Conservation (phyloP, 2,797 vertebrate genomes). For the Poeciliopsis presidionis region DNA sequence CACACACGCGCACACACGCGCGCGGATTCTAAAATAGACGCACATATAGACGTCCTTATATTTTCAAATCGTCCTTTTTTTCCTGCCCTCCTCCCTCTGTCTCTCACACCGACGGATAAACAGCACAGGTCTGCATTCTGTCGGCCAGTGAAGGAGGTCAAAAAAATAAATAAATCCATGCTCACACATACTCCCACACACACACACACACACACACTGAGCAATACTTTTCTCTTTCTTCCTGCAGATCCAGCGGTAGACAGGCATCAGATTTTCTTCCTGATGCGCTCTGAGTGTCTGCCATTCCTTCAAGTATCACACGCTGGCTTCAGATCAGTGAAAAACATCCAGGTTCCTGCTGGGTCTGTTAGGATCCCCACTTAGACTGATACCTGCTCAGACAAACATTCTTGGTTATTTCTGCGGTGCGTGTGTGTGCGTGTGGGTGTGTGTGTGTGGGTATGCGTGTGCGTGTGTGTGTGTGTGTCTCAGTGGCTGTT, state of each 20-base stretch:
- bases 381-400: conserved; percentile 57
- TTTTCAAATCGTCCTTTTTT: conserved; percentile 9
- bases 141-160: conserved; percentile 50
- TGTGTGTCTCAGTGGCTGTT: conserved; percentile 56
- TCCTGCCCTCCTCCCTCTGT: neutral
- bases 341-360: conserved; percentile 57
- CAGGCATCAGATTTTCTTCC: conserved; percentile 49
- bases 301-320: conserved; percentile 50
- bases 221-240: conserved; percentile 23
- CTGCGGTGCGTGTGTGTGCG: conserved; percentile 35
- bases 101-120: conserved; percentile 12
- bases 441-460: conserved; percentile 46
- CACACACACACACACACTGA: conserved; percentile 37
- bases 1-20: neutral
- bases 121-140: conserved; percentile 21
- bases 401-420: conserved; percentile 28
- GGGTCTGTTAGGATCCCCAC: conserved; percentile 53
- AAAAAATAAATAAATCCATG: conserved; percentile 40
- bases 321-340: conserved; percentile 56
- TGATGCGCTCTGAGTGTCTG: conserved; percentile 51
- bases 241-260: conserved; percentile 33
- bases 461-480: too few relatives aligned
- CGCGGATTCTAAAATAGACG: neutral
- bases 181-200: conserved; percentile 34
- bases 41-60: conserved; percentile 21